A percentile compares a stretch with the other conserved stretches of the same genome.
Evolutionary conservation across 2,797 vertebrate genomes (phyloP).

Genomic region (Salarias fasciatus): DNA sequence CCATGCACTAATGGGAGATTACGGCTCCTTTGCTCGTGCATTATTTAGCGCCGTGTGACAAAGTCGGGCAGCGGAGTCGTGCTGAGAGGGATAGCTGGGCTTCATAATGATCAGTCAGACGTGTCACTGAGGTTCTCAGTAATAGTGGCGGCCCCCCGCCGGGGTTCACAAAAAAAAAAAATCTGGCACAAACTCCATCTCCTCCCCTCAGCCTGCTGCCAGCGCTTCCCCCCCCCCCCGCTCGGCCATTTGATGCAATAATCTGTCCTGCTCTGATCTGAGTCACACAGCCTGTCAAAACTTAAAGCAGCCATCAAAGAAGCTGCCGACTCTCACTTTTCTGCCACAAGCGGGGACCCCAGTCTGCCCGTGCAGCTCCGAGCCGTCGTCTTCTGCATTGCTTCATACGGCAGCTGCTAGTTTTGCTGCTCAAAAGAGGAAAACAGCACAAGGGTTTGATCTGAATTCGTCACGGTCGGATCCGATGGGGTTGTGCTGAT

Average conservation of each 20-base stretch:
- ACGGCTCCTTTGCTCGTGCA: conserved; percentile 32
- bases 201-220: conserved; percentile 12
- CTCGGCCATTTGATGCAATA: conserved; percentile 46
- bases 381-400: too few species aligned
- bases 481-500: too few species aligned
- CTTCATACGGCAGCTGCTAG: too few species aligned
- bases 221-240: background rate
- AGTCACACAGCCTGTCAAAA: conserved; percentile 45
- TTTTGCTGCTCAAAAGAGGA: too few species aligned
- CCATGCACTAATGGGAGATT: conserved; percentile 56
- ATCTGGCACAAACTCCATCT: conserved; percentile 24
- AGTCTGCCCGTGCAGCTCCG: conserved; percentile 22
- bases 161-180: conserved; percentile 24
- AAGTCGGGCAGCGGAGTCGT: conserved; percentile 33
- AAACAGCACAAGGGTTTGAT: too few species aligned
- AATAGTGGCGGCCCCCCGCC: conserved; percentile 31
- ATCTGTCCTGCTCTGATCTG: conserved; percentile 51
- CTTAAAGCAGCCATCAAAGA: conserved; percentile 36
- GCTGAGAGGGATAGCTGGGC: conserved; percentile 38
- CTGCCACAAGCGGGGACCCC: conserved; percentile 9
- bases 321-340: conserved; percentile 19
- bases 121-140: conserved; percentile 33
- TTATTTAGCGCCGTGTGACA: conserved; percentile 62
- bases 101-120: conserved; percentile 59
- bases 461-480: too few species aligned